Evolutionary conservation across 2,113 vertebrate genomes (phyloP).

Genomic region (Butorides virescens): DNA sequence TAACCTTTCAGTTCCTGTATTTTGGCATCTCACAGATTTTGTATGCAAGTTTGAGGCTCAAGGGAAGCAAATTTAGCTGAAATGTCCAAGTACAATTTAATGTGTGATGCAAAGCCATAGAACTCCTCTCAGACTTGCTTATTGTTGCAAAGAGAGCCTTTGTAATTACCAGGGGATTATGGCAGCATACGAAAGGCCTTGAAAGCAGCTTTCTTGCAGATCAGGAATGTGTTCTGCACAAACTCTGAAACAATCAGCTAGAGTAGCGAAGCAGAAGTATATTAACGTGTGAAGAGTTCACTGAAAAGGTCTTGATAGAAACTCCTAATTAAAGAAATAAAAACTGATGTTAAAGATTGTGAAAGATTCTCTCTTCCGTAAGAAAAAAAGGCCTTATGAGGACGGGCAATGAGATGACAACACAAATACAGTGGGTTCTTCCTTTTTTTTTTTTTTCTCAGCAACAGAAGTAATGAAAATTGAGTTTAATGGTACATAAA

Average conservation of each 20-base stretch:
- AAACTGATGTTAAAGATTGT: slow-evolving; percentile 54
- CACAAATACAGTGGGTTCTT: slow-evolving; percentile 23
- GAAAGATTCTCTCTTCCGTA: slow-evolving; percentile 11
- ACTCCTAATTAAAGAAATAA: slow-evolving; percentile 77
- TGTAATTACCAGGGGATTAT: slow-evolving; percentile 73
- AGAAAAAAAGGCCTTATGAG: slow-evolving; percentile 45
- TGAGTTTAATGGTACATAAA: slow-evolving; percentile 73
- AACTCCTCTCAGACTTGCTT: slow-evolving; percentile 63
- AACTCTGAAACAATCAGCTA: slow-evolving; percentile 49
- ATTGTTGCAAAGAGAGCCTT: slow-evolving; percentile 66
- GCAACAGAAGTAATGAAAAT: slow-evolving; percentile 57
- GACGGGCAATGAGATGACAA: slow-evolving; percentile 53
- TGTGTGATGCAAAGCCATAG: not conserved
- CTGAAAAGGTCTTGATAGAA: slow-evolving; percentile 53
- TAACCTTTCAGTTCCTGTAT: slow-evolving; percentile 23
- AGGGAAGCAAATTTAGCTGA: slow-evolving; percentile 55
- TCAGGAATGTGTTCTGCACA: slow-evolving; percentile 61
- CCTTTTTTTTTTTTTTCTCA: not conserved
- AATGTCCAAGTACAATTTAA: slow-evolving; percentile 56
- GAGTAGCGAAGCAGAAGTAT: slow-evolving; percentile 65
- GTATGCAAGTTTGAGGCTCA: slow-evolving; percentile 25
- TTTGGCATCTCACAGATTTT: slow-evolving; percentile 50
- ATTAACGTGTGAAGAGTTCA: slow-evolving; percentile 71
- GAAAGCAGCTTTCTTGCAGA: slow-evolving; percentile 61
- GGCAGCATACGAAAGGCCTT: slow-evolving; percentile 50